These are phyloP conservation scores for Tetramorium parvispinum DNA, from an alignment of 1,140 invertebrate genomes.

Conservation along the genomic window DNA sequence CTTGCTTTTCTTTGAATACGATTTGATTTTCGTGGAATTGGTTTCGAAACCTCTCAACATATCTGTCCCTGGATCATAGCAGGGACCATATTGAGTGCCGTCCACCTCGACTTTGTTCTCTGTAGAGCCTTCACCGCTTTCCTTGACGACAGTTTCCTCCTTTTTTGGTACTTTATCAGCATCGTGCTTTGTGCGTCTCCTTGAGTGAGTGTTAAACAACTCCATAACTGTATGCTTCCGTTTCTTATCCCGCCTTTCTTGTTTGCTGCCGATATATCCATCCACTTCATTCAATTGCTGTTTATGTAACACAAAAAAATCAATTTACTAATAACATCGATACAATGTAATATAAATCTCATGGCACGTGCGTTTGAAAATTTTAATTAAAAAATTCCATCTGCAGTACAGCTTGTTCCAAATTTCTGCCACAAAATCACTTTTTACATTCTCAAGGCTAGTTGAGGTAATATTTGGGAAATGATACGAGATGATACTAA, in stretches of 20 bases:
- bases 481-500: constrained; percentile 17
- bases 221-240: constrained; percentile 90
- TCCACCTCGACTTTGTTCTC: constrained; percentile 72
- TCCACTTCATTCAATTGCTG: constrained; percentile 76
- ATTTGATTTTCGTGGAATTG: constrained; percentile 68
- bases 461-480: not conserved
- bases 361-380: not conserved
- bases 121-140: constrained; percentile 55
- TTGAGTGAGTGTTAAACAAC: constrained; percentile 86
- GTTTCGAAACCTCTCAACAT: constrained; percentile 73
- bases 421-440: not conserved
- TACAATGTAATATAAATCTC: not conserved
- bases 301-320: constrained; percentile 59
- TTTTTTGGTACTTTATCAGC: constrained; percentile 82
- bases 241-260: constrained; percentile 90
- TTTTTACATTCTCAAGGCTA: not conserved
- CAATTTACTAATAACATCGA: not conserved
- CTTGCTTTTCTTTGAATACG: constrained; percentile 75
- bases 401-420: not conserved
- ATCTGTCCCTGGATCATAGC: constrained; percentile 76
- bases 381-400: not conserved
- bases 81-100: constrained; percentile 63
- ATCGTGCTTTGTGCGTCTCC: constrained; percentile 78
- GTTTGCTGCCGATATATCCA: constrained; percentile 86
- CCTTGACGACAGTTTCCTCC: constrained; percentile 44